Percentiles rank a stretch among this genome's conserved stretches.
phyloP scores from a whole-genome alignment of 2,113 vertebrate genomes.

The Siniperca knerii region DNA sequence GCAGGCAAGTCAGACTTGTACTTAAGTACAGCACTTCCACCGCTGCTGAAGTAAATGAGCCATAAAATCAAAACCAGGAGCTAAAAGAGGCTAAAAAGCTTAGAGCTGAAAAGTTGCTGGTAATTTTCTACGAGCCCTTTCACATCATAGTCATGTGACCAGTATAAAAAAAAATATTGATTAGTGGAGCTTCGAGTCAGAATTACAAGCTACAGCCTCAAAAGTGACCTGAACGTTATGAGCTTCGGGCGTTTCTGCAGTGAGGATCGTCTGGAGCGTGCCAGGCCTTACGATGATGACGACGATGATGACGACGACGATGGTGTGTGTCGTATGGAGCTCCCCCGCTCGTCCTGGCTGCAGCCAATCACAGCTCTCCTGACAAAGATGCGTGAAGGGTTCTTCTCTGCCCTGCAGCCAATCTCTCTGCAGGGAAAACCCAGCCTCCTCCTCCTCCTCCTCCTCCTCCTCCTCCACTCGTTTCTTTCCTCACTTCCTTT shows the following conservation, averaged over 20 bases:
- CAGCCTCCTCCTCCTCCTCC: neutral
- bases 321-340: neutral
- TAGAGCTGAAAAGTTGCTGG: too few relatives aligned
- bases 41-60: too few relatives aligned
- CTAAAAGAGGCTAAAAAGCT: too few relatives aligned
- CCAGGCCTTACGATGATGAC: neutral
- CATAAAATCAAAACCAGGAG: too few relatives aligned
- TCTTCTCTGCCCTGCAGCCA: slow-evolving; percentile 10
- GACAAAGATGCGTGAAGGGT: slow-evolving; percentile 15
- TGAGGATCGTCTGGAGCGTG: neutral
- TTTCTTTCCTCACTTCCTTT: too few relatives aligned
- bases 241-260: neutral
- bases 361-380: slow-evolving; percentile 25
- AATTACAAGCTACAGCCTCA: neutral
- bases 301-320: neutral
- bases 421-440: slow-evolving; percentile 21
- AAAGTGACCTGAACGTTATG: neutral
- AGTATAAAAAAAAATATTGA: neutral
- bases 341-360: neutral
- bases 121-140: too few relatives aligned
- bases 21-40: too few relatives aligned
- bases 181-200: too few relatives aligned
- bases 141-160: too few relatives aligned
- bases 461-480: neutral
- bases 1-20: too few relatives aligned